phyloP scores from a whole-genome alignment of 2,888 invertebrate species.

The Anthrax anthrax region DNA sequence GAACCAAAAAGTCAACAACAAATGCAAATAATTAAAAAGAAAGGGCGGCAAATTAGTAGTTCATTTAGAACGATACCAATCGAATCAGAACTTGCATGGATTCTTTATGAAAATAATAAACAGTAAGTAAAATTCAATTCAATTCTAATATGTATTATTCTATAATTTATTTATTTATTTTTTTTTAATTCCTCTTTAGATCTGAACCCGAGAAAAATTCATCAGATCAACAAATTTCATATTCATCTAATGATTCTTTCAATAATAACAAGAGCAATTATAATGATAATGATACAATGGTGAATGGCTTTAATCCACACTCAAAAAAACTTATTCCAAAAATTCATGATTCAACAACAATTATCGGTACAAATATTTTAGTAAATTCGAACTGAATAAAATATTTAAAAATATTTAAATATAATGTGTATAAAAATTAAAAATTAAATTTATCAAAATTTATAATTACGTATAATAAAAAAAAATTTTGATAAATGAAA shows the following conservation, averaged over 20 bases:
- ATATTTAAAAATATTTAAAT: no score
- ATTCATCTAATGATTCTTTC: background rate
- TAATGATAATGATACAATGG: background rate
- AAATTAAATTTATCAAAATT: no score
- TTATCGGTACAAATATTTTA: slow-evolving; percentile 4
- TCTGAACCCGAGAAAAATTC: no score
- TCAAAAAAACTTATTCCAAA: slow-evolving; percentile 3
- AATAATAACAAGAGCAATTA: background rate
- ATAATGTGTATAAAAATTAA: no score
- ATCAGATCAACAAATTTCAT: background rate
- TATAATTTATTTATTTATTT: background rate
- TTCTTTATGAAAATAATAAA: background rate
- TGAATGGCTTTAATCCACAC: background rate
- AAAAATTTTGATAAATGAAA: no score
- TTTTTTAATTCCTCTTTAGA: background rate
- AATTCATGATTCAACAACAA: background rate
- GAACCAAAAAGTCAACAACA: no score
- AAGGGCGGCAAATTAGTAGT: background rate
- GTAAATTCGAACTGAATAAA: background rate
- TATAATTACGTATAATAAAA: no score
- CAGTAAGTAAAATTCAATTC: background rate
- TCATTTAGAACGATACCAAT: no score
- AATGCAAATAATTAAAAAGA: background rate
- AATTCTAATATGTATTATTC: background rate
- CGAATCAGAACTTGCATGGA: background rate